Conservation (phyloP, 2,888 invertebrate genomes). For the Drosophila quinaria region DNA sequence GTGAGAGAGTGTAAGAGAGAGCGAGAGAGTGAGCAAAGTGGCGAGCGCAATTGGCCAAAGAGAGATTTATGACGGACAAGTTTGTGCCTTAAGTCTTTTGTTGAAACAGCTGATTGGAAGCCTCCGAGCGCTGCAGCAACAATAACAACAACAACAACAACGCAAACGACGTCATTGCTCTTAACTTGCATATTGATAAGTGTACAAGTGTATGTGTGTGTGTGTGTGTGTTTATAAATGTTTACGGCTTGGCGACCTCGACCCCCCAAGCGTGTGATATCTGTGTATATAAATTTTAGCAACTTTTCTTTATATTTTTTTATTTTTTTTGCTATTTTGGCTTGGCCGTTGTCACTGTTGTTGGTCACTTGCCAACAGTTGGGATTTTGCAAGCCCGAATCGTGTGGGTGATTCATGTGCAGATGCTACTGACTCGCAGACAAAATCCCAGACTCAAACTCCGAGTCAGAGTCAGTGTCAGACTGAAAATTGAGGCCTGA, state of each 20-base stretch:
- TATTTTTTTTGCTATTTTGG: conserved; percentile 16
- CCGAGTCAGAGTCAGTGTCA: conserved; percentile 11
- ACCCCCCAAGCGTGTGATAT: conserved; percentile 74
- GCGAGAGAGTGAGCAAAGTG: conserved; percentile 19
- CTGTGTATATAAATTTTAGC: conserved; percentile 65
- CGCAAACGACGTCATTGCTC: conserved; percentile 28
- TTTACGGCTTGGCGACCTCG: conserved; percentile 77
- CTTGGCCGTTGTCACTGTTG: conserved; percentile 51
- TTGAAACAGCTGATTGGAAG: conserved; percentile 75
- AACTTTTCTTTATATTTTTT: conserved; percentile 50
- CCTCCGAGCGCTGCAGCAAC: conserved; percentile 28
- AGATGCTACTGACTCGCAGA: conserved; percentile 11
- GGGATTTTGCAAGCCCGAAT: conserved; percentile 50
- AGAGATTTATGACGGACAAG: conserved; percentile 77
- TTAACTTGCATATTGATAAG: conserved; percentile 70
- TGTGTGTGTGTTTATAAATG: conserved; percentile 51
- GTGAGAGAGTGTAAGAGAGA: conserved; percentile 19
- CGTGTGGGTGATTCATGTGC: conserved; percentile 60
- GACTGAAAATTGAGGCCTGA: conserved; percentile 39
- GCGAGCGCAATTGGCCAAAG: conserved; percentile 50
- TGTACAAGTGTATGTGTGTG: conserved; percentile 37
- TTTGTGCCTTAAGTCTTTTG: conserved; percentile 77
- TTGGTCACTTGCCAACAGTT: conserved; percentile 45
- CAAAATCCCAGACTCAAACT: conserved; percentile 19
- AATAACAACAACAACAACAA: conserved; percentile 22